Conservation (phyloP, 30 jellyfish, hydroid and myxozoan genomes). For the Aurelia sp. region DNA sequence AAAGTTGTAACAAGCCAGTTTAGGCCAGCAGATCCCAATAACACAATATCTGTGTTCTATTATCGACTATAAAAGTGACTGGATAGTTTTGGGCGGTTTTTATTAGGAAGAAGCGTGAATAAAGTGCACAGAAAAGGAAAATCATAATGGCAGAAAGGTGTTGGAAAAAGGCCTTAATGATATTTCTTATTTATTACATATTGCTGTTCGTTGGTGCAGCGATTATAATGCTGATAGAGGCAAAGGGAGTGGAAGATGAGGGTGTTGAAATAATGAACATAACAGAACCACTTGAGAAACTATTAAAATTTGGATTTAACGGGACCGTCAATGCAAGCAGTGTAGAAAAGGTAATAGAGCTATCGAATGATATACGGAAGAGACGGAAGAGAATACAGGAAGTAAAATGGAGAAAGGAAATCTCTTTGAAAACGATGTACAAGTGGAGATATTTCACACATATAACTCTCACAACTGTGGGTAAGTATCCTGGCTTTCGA, state of each 20-base stretch:
- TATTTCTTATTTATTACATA: slow-evolving; percentile 23
- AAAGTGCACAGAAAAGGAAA: too few relatives aligned
- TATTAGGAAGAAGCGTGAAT: too few relatives aligned
- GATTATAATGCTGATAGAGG: slow-evolving; percentile 45
- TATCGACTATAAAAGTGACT: too few relatives aligned
- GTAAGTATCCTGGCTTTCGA: slow-evolving; percentile 6
- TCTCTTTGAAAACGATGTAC: slow-evolving; percentile 41
- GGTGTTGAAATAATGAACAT: not conserved
- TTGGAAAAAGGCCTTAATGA: slow-evolving; percentile 22
- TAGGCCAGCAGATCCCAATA: too few relatives aligned
- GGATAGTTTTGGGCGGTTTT: too few relatives aligned
- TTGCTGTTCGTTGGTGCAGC: slow-evolving; percentile 48
- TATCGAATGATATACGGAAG: not conserved
- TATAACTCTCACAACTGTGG: slow-evolving; percentile 53
- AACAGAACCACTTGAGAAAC: slow-evolving; percentile 17
- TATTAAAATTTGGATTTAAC: not conserved
- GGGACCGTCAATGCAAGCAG: not conserved
- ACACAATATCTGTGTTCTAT: too few relatives aligned
- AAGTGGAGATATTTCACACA: slow-evolving; percentile 63
- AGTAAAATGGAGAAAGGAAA: slow-evolving; percentile 11
- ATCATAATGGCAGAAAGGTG: not conserved
- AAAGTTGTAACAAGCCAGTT: too few relatives aligned
- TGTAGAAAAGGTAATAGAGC: not conserved
- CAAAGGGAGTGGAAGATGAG: slow-evolving; percentile 7
- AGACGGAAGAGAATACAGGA: not conserved